A percentile compares a stretch with the other conserved stretches of the same genome.
phyloP scores from a whole-genome alignment of 2,797 vertebrate species.

The Aythya fuligula region DNA sequence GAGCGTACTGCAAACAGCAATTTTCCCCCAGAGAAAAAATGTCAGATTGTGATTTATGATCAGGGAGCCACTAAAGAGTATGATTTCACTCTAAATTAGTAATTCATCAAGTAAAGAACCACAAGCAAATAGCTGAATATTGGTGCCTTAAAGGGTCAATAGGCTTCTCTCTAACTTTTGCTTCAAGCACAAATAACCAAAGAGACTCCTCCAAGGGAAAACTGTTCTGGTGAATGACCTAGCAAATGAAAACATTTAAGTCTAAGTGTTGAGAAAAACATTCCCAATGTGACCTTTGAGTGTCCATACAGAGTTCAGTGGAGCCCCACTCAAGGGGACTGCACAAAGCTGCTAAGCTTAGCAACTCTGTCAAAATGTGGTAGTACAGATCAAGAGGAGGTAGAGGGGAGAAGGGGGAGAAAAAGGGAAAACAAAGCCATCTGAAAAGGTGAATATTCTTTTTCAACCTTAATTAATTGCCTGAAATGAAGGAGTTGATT shows the following conservation, averaged over 20 bases:
- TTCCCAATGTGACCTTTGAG: not conserved
- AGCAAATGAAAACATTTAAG: conserved; percentile 54
- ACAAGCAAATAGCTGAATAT: conserved; percentile 67
- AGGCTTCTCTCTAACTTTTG: conserved; percentile 56
- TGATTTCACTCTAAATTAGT: conserved; percentile 76
- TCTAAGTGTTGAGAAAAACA: not conserved
- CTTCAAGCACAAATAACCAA: conserved; percentile 70
- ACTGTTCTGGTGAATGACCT: conserved; percentile 50
- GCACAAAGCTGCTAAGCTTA: not conserved
- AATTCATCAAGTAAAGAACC: conserved; percentile 75
- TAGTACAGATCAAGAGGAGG: not conserved
- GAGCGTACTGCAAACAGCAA: conserved; percentile 61
- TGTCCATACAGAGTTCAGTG: not conserved
- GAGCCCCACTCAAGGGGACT: not conserved
- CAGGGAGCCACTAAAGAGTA: conserved; percentile 67
- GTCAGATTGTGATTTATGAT: conserved; percentile 75
- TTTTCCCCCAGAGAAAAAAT: conserved; percentile 57
- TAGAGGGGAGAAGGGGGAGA: not conserved
- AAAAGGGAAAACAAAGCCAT: not conserved
- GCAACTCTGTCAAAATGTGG: not conserved
- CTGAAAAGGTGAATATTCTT: not conserved
- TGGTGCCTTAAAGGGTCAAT: conserved; percentile 69
- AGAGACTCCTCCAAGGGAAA: conserved; percentile 47
- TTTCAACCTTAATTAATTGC: conserved; percentile 36
- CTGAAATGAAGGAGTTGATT: conserved; percentile 49